These are phyloP conservation scores for Chelon auratus DNA, from an alignment of 2,797 vertebrate genomes.

Conservation along the genomic window DNA sequence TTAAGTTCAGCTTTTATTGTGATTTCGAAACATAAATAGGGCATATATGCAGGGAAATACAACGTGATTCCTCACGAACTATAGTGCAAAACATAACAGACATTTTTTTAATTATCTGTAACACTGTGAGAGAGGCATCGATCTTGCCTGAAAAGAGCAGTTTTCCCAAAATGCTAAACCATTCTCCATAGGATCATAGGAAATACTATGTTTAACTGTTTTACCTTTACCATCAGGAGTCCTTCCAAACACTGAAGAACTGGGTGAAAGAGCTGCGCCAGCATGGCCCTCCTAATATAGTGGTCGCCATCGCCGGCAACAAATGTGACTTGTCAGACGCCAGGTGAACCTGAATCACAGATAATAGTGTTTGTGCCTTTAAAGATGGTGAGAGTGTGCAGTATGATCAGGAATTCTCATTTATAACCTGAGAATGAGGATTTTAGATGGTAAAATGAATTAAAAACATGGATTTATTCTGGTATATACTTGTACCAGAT, in stretches of 20 bases:
- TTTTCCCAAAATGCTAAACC: neutral
- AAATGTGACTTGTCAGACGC: conserved; percentile 96
- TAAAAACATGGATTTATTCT: too few species aligned
- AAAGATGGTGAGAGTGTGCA: neutral
- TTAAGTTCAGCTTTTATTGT: neutral
- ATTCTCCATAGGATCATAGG: neutral
- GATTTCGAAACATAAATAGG: neutral
- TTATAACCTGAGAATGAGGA: conserved; percentile 5
- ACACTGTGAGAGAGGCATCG: neutral
- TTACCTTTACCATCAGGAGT: conserved; percentile 85
- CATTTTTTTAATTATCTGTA: too few species aligned
- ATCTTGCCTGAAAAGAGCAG: neutral
- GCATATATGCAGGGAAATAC: neutral
- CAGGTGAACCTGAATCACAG: conserved; percentile 82
- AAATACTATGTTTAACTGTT: neutral
- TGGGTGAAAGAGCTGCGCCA: conserved; percentile 99
- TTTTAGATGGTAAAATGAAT: conserved; percentile 1
- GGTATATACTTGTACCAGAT: neutral
- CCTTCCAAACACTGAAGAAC: conserved; percentile 96
- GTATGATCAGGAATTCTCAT: neutral
- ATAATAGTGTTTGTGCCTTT: neutral
- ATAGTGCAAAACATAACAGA: neutral
- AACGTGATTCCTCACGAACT: neutral
- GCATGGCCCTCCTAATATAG: conserved; percentile 97
- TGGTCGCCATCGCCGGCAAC: conserved; percentile 97